phyloP scores from a whole-genome alignment of 2,113 vertebrate genomes.

The Myiagra hebetior region DNA sequence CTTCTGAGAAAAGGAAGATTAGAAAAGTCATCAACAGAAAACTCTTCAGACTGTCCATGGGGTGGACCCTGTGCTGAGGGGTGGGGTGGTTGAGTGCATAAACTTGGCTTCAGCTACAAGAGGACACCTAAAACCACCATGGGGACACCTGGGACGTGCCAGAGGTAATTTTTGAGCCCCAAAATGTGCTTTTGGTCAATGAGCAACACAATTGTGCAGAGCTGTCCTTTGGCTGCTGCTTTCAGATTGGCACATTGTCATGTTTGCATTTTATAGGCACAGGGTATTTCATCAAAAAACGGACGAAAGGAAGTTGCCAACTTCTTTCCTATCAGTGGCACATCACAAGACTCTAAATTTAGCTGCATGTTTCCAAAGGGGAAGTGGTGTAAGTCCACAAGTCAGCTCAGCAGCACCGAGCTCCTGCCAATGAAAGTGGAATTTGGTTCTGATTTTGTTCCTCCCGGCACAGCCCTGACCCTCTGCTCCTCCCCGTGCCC shows the following conservation, averaged over 20 bases:
- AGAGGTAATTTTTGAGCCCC: not conserved
- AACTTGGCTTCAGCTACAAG: not conserved
- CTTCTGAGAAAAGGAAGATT: not conserved
- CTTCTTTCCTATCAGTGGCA: not conserved
- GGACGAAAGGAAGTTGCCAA: not conserved
- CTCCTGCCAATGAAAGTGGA: not conserved
- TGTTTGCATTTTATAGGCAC: accelerated
- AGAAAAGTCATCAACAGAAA: not conserved
- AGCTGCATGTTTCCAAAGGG: not conserved
- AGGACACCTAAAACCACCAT: accelerated
- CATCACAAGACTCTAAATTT: not conserved
- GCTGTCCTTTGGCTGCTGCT: not conserved
- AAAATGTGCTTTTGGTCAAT: not conserved
- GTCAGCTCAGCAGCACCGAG: not conserved
- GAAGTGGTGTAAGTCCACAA: not conserved
- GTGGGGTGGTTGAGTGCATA: accelerated
- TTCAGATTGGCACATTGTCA: not conserved
- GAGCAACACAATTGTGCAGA: accelerated
- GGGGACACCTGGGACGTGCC: accelerated
- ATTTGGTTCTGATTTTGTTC: not conserved
- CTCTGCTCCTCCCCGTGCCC: not conserved
- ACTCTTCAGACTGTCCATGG: too few relatives aligned
- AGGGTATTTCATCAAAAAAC: not conserved
- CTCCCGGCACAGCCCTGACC: not conserved
- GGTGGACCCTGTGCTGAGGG: not conserved